Evolutionary conservation across 2,113 vertebrate species (phyloP).

Genomic region (Aspidoscelis tigris): DNA sequence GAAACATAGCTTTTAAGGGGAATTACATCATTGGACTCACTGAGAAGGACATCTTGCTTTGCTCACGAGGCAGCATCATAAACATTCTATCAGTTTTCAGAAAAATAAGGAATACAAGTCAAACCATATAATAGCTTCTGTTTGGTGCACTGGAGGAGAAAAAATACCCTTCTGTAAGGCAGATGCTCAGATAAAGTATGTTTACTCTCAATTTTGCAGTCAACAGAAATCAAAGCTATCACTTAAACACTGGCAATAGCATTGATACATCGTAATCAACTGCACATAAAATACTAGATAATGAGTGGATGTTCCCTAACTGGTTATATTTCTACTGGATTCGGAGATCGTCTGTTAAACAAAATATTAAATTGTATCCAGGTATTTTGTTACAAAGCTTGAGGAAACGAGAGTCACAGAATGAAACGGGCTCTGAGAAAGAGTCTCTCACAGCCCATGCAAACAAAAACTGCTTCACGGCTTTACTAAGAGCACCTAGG

Average conservation of each 20-base stretch:
- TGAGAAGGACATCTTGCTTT: background rate
- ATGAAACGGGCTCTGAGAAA: too few species aligned
- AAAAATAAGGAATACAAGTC: background rate
- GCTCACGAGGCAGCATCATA: fast-evolving
- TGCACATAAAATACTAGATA: background rate
- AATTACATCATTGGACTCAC: fast-evolving
- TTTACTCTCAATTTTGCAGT: background rate
- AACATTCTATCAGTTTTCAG: background rate
- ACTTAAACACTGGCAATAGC: background rate
- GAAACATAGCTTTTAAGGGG: constrained; percentile 24
- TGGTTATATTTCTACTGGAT: background rate
- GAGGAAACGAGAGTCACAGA: too few species aligned
- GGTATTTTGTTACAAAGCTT: too few species aligned
- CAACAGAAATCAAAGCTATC: background rate
- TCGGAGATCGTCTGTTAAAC: background rate
- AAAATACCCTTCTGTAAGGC: too few species aligned
- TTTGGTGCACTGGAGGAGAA: background rate
- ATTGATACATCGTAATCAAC: background rate
- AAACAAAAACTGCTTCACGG: too few species aligned
- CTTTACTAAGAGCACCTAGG: too few species aligned
- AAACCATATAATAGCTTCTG: background rate
- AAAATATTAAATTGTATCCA: background rate
- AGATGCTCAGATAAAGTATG: background rate
- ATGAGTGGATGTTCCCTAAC: background rate
- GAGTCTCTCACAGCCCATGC: too few species aligned